These are phyloP conservation scores for Leptopilina myrica DNA, from an alignment of 2,888 invertebrate genomes.

Conservation along the genomic window DNA sequence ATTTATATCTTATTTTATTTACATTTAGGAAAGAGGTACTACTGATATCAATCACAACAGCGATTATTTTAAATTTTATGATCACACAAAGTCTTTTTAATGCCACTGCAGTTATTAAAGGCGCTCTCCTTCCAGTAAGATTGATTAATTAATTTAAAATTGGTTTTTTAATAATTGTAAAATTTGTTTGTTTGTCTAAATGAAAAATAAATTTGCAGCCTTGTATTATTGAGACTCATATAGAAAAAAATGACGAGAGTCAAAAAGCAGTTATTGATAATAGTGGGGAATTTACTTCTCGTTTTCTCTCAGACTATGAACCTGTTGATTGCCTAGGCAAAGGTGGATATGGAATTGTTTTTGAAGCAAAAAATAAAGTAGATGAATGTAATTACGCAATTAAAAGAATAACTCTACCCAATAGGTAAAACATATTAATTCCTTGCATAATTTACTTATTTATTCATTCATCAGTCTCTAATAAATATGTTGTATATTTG, in stretches of 20 bases:
- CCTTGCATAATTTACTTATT: neutral
- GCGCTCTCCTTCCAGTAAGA: slow-evolving; percentile 67
- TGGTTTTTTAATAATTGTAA: neutral
- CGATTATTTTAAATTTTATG: slow-evolving; percentile 84
- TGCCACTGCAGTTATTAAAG: slow-evolving; percentile 62
- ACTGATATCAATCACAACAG: slow-evolving; percentile 85
- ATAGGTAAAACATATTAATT: slow-evolving; percentile 77
- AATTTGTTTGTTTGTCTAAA: neutral
- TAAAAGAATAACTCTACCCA: slow-evolving; percentile 93
- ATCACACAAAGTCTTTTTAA: slow-evolving; percentile 78
- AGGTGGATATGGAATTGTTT: slow-evolving; percentile 98
- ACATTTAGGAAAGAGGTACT: slow-evolving; percentile 85
- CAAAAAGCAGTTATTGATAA: slow-evolving; percentile 65
- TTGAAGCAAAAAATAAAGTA: slow-evolving; percentile 94
- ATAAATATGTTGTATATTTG: slow-evolving; percentile 43
- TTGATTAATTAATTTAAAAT: slow-evolving; percentile 38
- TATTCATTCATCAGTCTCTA: neutral
- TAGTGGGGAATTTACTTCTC: slow-evolving; percentile 72
- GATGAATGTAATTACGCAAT: slow-evolving; percentile 97
- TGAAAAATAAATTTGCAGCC: slow-evolving; percentile 61
- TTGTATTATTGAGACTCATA: slow-evolving; percentile 68
- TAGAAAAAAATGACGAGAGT: slow-evolving; percentile 70
- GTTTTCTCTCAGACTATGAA: slow-evolving; percentile 92
- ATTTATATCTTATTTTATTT: neutral
- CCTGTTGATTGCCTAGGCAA: slow-evolving; percentile 88